Percentiles rank a stretch among this genome's conserved stretches.
These are phyloP conservation scores for Rhagologus leucostigma DNA, from an alignment of 2,113 vertebrate species.

Conservation along the genomic window DNA sequence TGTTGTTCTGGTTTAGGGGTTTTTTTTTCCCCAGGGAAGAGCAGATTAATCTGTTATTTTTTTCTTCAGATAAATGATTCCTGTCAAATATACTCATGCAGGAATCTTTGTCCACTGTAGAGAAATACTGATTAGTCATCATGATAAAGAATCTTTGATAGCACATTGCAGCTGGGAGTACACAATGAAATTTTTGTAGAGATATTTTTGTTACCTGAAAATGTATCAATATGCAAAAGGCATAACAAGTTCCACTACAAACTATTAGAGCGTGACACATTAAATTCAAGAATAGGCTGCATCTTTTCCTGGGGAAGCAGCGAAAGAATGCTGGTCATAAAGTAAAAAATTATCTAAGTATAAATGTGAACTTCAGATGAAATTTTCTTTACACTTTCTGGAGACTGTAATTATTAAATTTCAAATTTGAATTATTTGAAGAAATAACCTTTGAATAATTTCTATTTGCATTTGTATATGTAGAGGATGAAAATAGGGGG, in stretches of 20 bases:
- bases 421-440: background rate
- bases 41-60: constrained; percentile 22
- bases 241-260: background rate
- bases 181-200: background rate
- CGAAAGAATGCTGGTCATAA: background rate
- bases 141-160: background rate
- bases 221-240: constrained; percentile 5
- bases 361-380: background rate
- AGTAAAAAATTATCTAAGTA: background rate
- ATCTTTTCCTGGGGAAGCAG: background rate
- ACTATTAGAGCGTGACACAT: background rate
- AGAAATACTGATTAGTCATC: constrained; percentile 41
- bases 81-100: constrained; percentile 30
- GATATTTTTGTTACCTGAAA: constrained; percentile 4
- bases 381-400: background rate
- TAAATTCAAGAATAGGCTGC: background rate
- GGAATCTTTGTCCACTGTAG: background rate
- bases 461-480: background rate
- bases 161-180: background rate
- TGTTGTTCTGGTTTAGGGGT: background rate
- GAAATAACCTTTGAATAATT: background rate
- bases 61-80: constrained; percentile 45
- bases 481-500: background rate
- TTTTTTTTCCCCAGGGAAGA: background rate
- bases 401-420: background rate